Conservation (phyloP, 1,140 invertebrate species). For the Mya arenaria region DNA sequence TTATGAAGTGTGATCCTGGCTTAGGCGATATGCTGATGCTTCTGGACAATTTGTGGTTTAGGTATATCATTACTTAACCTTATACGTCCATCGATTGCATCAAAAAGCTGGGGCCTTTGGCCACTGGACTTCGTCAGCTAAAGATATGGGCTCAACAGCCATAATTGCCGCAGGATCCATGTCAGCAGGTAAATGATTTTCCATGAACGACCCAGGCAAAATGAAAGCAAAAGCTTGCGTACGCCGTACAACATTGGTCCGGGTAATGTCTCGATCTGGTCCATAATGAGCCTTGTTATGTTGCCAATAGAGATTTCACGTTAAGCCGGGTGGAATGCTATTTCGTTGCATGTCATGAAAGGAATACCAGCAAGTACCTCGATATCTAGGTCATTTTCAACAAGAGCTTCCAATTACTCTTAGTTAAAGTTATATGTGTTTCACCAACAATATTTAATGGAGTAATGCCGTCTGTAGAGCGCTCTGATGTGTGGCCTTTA, state of each 20-base stretch:
- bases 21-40: too few relatives aligned
- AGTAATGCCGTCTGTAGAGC: too few relatives aligned
- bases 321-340: constrained; percentile 42
- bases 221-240: neutral
- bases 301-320: constrained; percentile 16
- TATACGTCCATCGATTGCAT: neutral
- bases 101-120: neutral
- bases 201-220: constrained; percentile 51
- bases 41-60: too few relatives aligned
- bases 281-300: neutral
- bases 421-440: neutral
- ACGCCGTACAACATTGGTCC: neutral
- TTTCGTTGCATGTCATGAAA: constrained; percentile 56
- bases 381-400: constrained; percentile 48
- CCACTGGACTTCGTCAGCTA: neutral
- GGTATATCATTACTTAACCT: too few relatives aligned
- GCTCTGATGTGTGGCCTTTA: too few relatives aligned
- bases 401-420: constrained; percentile 39
- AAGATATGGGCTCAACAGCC: constrained; percentile 48
- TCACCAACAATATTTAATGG: too few relatives aligned
- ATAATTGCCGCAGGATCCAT: neutral
- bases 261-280: neutral
- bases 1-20: too few relatives aligned
- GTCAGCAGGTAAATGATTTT: constrained; percentile 4
- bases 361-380: constrained; percentile 42